Percentiles rank a stretch among this genome's conserved stretches.
These are phyloP conservation scores for Xanthorhoe designata DNA, from an alignment of 2,888 invertebrate genomes.

Conservation along the genomic window DNA sequence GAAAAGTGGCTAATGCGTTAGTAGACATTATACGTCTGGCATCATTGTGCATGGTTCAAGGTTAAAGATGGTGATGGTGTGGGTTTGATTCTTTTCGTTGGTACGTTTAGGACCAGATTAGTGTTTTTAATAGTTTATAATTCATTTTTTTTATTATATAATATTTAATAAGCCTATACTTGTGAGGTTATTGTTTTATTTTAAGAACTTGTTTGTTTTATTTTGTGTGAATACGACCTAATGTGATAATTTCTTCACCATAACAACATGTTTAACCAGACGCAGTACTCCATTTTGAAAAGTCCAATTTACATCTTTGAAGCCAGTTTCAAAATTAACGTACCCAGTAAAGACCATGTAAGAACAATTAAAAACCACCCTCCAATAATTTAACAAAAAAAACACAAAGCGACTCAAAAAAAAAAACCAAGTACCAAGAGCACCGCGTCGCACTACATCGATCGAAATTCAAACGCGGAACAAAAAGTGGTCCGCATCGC, in stretches of 20 bases:
- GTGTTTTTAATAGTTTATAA: too few species aligned
- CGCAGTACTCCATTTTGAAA: neutral
- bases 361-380: slow-evolving; percentile 12
- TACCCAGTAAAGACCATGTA: slow-evolving; percentile 1
- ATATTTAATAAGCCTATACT: too few species aligned
- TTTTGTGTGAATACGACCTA: too few species aligned
- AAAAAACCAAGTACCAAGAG: slow-evolving; percentile 68
- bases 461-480: slow-evolving; percentile 80
- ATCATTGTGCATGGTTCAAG: neutral
- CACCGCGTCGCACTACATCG: slow-evolving; percentile 65
- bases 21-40: neutral
- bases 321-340: neutral
- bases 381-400: slow-evolving; percentile 15
- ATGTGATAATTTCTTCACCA: too few species aligned
- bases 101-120: neutral
- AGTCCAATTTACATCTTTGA: neutral
- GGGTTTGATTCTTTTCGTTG: neutral
- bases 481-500: slow-evolving; percentile 75
- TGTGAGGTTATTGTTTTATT: too few species aligned
- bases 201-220: too few species aligned
- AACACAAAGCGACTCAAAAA: slow-evolving; percentile 39
- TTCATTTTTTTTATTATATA: too few species aligned
- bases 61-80: neutral
- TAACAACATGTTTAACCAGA: too few species aligned
- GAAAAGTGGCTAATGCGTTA: neutral